Percentiles rank a stretch among this genome's conserved stretches.
These are phyloP conservation scores for Drosophila demipolita DNA, from an alignment of 2,888 invertebrate genomes.

Conservation along the genomic window DNA sequence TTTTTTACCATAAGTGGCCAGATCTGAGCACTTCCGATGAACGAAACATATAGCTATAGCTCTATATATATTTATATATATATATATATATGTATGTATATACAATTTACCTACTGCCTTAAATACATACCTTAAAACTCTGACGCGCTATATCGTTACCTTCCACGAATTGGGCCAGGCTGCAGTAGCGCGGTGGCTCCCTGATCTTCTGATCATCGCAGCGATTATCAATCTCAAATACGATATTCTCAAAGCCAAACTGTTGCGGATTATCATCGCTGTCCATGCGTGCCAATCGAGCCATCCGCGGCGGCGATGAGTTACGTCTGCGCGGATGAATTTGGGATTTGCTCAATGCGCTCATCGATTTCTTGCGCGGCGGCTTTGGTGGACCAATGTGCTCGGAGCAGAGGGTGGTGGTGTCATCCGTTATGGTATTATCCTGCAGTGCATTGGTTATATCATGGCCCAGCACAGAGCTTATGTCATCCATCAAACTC, in stretches of 20 bases:
- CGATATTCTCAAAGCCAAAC: slow-evolving; percentile 91
- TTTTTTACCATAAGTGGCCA: slow-evolving; percentile 78
- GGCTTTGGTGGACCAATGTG: slow-evolving; percentile 66
- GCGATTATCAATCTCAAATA: slow-evolving; percentile 87
- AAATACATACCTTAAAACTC: slow-evolving; percentile 88
- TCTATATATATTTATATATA: slow-evolving; percentile 38
- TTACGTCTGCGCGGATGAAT: slow-evolving; percentile 85
- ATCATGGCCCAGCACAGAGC: slow-evolving; percentile 90
- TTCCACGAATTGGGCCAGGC: slow-evolving; percentile 92
- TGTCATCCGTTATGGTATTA: slow-evolving; percentile 90
- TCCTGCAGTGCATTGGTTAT: slow-evolving; percentile 89
- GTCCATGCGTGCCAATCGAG: slow-evolving; percentile 86
- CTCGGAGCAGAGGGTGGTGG: slow-evolving; percentile 88
- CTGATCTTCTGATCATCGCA: slow-evolving; percentile 85
- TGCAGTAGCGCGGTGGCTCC: slow-evolving; percentile 90
- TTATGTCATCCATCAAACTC: slow-evolving; percentile 92
- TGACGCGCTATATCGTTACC: slow-evolving; percentile 93
- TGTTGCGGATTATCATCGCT: slow-evolving; percentile 85
- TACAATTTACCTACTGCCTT: slow-evolving; percentile 43
- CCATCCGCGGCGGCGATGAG: slow-evolving; percentile 83
- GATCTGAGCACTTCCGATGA: slow-evolving; percentile 63
- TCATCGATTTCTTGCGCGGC: slow-evolving; percentile 69
- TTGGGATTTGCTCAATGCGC: slow-evolving; percentile 42
- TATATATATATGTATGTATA: slow-evolving; percentile 30
- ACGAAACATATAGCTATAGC: slow-evolving; percentile 66